phyloP scores from a whole-genome alignment of 1,140 invertebrate genomes.

The Bombus sibiricus region DNA sequence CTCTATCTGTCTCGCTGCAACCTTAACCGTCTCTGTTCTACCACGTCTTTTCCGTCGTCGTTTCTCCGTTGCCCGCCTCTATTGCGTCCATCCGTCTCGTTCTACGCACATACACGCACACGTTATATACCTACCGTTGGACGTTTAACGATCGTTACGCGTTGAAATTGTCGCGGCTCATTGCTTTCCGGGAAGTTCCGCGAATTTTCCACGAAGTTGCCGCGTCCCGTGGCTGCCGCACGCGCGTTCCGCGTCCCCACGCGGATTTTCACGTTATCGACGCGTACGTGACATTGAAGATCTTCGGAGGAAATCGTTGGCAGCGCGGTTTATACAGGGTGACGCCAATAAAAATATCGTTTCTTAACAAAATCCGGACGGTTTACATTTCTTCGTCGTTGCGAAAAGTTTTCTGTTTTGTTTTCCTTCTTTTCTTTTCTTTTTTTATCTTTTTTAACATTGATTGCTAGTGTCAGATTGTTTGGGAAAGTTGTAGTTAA shows the following conservation, averaged over 20 bases:
- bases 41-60: slow-evolving; percentile 4
- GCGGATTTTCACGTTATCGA: slow-evolving; percentile 47
- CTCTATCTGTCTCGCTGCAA: slow-evolving; percentile 20
- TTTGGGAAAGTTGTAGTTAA: no score
- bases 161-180: slow-evolving; percentile 59
- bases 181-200: slow-evolving; percentile 30
- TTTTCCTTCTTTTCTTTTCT: not conserved
- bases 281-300: slow-evolving; percentile 55
- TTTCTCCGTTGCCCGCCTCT: slow-evolving; percentile 34
- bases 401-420: not conserved
- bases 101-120: slow-evolving; percentile 50
- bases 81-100: slow-evolving; percentile 45
- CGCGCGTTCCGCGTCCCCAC: not conserved
- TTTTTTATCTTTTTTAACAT: no score
- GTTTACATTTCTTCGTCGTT: not conserved
- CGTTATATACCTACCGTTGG: slow-evolving; percentile 29
- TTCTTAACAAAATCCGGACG: not conserved
- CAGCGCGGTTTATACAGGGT: not conserved
- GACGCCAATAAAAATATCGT: not conserved
- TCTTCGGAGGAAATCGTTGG: not conserved
- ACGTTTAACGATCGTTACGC: slow-evolving; percentile 72
- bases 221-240: slow-evolving; percentile 11
- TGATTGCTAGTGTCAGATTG: no score
- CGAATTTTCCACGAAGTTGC: slow-evolving; percentile 35
- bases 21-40: slow-evolving; percentile 25